phyloP scores from a whole-genome alignment of 1,140 invertebrate species.

The Pseudomyrmex pallidus region DNA sequence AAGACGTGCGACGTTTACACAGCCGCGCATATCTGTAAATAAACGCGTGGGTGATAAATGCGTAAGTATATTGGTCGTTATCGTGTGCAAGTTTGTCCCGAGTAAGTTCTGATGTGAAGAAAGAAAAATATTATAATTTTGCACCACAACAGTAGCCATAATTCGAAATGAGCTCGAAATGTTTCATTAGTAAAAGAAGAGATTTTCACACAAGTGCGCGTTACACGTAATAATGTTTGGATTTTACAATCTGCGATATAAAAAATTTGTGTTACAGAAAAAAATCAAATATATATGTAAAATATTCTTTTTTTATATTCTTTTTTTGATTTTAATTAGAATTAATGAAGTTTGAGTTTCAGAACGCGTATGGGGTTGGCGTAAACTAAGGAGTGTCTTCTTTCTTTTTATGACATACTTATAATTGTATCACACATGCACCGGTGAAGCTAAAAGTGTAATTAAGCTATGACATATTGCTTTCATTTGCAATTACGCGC shows the following conservation, averaged over 20 bases:
- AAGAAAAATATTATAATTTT: not conserved
- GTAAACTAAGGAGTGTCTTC: slow-evolving; percentile 12
- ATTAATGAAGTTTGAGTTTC: not conserved
- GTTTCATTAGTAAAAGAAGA: not conserved
- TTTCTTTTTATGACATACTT: slow-evolving; percentile 21
- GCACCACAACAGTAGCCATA: not conserved
- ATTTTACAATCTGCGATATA: not conserved
- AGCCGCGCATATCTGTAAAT: not conserved
- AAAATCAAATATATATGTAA: not conserved
- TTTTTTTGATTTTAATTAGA: not conserved
- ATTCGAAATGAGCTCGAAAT: not conserved
- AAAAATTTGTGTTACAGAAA: not conserved
- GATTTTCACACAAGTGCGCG: no score
- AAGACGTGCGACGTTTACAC: not conserved
- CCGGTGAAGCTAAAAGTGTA: slow-evolving; percentile 18
- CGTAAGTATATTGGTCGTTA: not conserved
- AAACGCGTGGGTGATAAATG: not conserved
- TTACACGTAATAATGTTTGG: not conserved
- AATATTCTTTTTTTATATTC: not conserved
- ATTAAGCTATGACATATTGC: slow-evolving; percentile 38
- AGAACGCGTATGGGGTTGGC: not conserved
- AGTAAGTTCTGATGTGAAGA: not conserved
- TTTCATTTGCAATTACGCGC: slow-evolving; percentile 30
- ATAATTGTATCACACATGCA: slow-evolving; percentile 26
- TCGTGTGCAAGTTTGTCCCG: not conserved